Conservation (phyloP, 2,797 vertebrate species). For the Menidia menidia region DNA sequence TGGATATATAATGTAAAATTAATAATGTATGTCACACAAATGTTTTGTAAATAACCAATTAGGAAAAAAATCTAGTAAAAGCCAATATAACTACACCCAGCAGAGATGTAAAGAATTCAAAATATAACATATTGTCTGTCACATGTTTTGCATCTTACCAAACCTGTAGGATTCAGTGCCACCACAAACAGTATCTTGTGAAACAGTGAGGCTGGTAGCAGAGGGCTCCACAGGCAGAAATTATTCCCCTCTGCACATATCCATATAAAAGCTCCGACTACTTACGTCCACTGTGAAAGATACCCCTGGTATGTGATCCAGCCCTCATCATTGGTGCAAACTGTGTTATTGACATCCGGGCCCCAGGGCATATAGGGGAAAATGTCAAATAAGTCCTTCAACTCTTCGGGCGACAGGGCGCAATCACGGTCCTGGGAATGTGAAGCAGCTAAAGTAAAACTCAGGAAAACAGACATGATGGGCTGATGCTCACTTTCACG, state of each 20-base stretch:
- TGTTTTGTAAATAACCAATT: neutral
- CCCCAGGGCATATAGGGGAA: conserved; percentile 92
- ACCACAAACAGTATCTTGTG: neutral
- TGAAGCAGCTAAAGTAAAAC: neutral
- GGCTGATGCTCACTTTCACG: conserved; percentile 8
- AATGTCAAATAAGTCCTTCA: conserved; percentile 93
- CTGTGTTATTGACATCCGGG: conserved; percentile 94
- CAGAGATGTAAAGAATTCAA: neutral
- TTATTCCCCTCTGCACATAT: neutral
- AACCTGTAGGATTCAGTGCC: neutral
- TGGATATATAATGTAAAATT: too few species aligned
- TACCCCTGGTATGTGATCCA: conserved; percentile 98
- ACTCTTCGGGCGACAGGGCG: conserved; percentile 93
- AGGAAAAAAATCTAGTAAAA: neutral
- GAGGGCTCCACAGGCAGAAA: neutral
- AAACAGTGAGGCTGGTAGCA: neutral
- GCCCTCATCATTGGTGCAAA: conserved; percentile 93
- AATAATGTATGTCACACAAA: neutral
- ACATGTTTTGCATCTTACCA: neutral
- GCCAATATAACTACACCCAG: too few species aligned
- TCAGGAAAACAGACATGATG: conserved; percentile 24
- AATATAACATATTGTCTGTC: neutral
- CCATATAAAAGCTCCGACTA: conserved; percentile 20
- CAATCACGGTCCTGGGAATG: conserved; percentile 90
- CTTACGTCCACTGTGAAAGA: conserved; percentile 98